These are phyloP conservation scores for Stenotaenia linearis DNA, from an alignment of 2,888 invertebrate genomes.

Conservation along the genomic window DNA sequence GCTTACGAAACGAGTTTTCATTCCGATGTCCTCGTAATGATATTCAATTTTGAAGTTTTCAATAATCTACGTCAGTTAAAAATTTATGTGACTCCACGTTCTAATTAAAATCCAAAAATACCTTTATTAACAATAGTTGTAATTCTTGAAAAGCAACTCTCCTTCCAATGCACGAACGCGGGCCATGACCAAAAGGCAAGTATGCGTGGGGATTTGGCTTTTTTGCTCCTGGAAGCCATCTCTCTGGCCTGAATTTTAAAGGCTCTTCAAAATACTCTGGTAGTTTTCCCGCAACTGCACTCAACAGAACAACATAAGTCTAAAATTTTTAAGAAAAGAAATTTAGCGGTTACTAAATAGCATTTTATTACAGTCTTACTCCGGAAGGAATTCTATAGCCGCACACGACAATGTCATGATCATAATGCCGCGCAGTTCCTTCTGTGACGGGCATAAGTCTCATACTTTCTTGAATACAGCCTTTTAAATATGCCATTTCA, in stretches of 20 bases:
- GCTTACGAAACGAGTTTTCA: no score
- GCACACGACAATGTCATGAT: neutral
- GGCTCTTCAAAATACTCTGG: conserved; percentile 58
- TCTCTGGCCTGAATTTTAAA: conserved; percentile 63
- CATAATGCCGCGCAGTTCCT: neutral
- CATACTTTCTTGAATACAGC: neutral
- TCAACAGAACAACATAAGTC: neutral
- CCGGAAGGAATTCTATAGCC: neutral
- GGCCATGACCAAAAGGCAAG: neutral
- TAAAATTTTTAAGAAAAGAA: no score
- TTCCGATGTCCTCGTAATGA: no score
- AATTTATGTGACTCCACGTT: no score
- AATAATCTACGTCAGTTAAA: no score
- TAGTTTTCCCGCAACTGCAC: neutral
- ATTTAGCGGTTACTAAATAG: no score
- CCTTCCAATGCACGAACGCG: neutral
- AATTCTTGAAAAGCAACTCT: neutral
- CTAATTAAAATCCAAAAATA: no score
- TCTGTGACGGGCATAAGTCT: neutral
- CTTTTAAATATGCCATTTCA: neutral
- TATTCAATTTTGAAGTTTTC: no score
- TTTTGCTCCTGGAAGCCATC: conserved; percentile 57
- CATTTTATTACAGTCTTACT: no score
- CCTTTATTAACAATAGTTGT: neutral
- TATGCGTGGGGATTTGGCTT: neutral